Base-by-base conservation (phyloP, 1,140 invertebrate genomes). In the Delia radicum region DNA sequence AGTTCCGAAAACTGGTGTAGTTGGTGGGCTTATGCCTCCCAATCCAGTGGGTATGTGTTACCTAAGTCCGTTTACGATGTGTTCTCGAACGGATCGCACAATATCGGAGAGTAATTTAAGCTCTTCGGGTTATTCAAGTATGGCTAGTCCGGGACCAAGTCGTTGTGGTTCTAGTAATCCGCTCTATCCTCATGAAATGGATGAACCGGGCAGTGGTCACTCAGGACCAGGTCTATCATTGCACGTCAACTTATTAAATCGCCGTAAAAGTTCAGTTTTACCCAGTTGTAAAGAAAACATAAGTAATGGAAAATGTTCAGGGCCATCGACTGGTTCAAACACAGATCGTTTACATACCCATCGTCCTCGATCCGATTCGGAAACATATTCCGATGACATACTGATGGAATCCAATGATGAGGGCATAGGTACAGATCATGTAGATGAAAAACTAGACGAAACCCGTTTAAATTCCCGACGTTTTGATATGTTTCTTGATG, bases 71-170 rank as follows among this genome's bases (percentile, higher is more conserved):
- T 93, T 94, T 81, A 91, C 92, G 1, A 91, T 93, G 87, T 90
- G 90, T 27, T 88, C 90, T 10, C 85, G 91, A 78, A 89, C 90
- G 12, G 92, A 93, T 79, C 87, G 93, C 79, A 91, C 91, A 15
- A 91, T 92, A 15, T 94, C 93, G 0, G 93, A 94, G 85, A 93
- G 92, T 0, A 94, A 94, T 85, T 85, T 94, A 24, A 93, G 92
- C 76, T 94, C 93, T 10, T 94, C 92, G 1, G 93, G 93, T n/a
- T 94, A 94, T 80, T 93, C 92, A 76, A 94, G 93, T 4, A 93
- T 94, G 91, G 92, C 93, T 2, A 93, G 91, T 86, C 93, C 93
- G 0, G 93, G 92, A 2, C 92, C 92, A 1, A 93, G 92, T 0
- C 87, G 93, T 63, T 94, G 93, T 82, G 92, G 92, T 10, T 94